Evolutionary conservation across 2,113 vertebrate genomes (phyloP), one percentile per base, ranked within the genome.

Genomic region (Meles meles): DNA sequence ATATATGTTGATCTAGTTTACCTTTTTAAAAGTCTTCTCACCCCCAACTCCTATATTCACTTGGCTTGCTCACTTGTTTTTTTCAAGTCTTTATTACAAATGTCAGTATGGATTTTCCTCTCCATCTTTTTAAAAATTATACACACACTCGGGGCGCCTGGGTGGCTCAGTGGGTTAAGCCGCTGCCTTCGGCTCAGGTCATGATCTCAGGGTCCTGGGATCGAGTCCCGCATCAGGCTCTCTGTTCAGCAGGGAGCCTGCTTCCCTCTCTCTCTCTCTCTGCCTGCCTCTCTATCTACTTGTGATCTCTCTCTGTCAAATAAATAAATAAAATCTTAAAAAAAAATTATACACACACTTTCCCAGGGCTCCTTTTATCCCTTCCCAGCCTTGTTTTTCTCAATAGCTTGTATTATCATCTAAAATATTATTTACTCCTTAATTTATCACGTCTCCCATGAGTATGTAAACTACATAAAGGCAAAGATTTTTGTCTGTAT

Each of bases 71-170:
- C 21, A 25, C 69, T 34, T 12, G 61, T 34, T 47, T 88, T 31
- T 65, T 96, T 86, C 44, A 65, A 90, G 52, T 47, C 55, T 91
- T 94, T 76, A 87, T 47, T 61, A n/a, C 69, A 86, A 82, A 67
- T 69, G 69, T 89, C 34, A 79, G 71, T 37, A 37, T 69, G 49
- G 27, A 90, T 52, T 84, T 93, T 47, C 57, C 47, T 79, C 44
- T 74, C 7, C 67, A 77, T 67, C 39, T 15, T 67, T 92, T 92
- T 29, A 67, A 87, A 87, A 76, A 34, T 76, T n/a, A 39, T 20
- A 31, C 14, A 37, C 8, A 37, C 21, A 20, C 61, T 39, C n/a
- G n/a, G n/a, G n/a, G n/a, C n/a, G n/a, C n/a, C n/a, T n/a, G n/a
- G n/a, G n/a, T n/a, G n/a, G n/a, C n/a, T n/a, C n/a, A n/a, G n/a